Percentiles rank a stretch among this genome's conserved stretches.
Conservation (phyloP, 2,888 invertebrate genomes). For the Drosophila rellima region DNA sequence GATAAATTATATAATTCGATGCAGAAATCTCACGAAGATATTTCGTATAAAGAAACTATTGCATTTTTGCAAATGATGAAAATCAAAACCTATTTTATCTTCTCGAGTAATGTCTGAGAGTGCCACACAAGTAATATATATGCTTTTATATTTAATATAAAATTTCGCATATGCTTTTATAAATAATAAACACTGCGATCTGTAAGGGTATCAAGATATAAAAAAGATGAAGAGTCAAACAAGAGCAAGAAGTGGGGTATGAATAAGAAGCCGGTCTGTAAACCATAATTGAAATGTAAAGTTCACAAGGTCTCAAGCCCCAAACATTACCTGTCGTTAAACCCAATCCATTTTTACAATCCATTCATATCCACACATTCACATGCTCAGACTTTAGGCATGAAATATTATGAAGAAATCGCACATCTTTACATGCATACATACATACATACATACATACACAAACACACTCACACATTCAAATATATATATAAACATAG, state of each 20-base stretch:
- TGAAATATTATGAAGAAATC: background rate
- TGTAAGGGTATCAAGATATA: conserved; percentile 13
- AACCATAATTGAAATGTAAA: conserved; percentile 46
- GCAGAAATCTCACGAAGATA: too few species aligned
- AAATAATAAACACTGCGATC: background rate
- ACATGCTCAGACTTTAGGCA: conserved; percentile 1
- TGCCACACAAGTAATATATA: background rate
- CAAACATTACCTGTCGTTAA: conserved; percentile 36
- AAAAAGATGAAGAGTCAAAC: conserved; percentile 3
- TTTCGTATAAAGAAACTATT: background rate
- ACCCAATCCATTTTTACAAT: conserved; percentile 33
- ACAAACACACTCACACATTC: conserved; percentile 13
- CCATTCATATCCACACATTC: conserved; percentile 27
- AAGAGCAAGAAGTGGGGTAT: background rate
- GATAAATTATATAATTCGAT: background rate
- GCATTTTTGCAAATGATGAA: background rate
- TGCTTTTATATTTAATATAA: background rate
- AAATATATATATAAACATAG: conserved; percentile 19
- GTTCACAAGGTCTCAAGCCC: conserved; percentile 40
- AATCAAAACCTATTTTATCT: background rate
- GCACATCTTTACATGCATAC: background rate
- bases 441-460: background rate
- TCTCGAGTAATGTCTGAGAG: background rate
- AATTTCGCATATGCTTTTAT: background rate
- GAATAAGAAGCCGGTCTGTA: conserved; percentile 4